Evolutionary conservation across 2,888 invertebrate genomes (phyloP), one percentile per base, ranked within the genome.

Genomic region (Mesorhabditis sp.): DNA sequence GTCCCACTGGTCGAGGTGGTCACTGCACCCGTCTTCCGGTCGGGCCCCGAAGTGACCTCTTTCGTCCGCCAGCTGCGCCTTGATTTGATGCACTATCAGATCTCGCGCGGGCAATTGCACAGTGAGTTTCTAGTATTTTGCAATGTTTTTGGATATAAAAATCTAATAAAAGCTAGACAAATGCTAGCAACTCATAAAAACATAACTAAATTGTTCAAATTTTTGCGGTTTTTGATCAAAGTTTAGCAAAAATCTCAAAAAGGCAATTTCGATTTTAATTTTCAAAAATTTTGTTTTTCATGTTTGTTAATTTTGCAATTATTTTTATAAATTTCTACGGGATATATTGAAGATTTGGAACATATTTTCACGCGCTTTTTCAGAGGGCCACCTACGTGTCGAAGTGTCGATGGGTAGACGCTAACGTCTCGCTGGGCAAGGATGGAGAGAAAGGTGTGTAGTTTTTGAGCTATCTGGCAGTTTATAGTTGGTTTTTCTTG

Each of bases 51-150:
- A 87, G 97, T 97, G 3, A 92, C 93, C 4, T 92, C 93, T 0
- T 88, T 98, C 80, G 91, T 97, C 0, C 93, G 92, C 85, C 96
- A 97, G 87, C 88, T 98, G 13, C 89, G 91, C 67, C 87, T 92
- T n/a, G 91, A 94, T 74, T 89, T 98, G 45, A 90, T 90, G 83
- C 88, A 91, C 70, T 87, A 97, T 5, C 90, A 90, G 7, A 92
- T 93, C 0, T 96, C 95, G 87, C 90, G 92, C n/a, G 93, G 96
- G 69, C 92, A 92, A 87, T 93, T 98, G 94, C 93, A 94, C 89
- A 91, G 91, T 91, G 72, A 70, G 80, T 74, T 68, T 43, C 44
- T 65, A n/a, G n/a, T n/a, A n/a, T n/a, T n/a, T n/a, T n/a, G n/a
- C n/a, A n/a, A n/a, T n/a, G n/a, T n/a, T n/a, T n/a, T n/a, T n/a